phyloP scores from a whole-genome alignment of 1,140 invertebrate species.

The Eriocheir sinensis region DNA sequence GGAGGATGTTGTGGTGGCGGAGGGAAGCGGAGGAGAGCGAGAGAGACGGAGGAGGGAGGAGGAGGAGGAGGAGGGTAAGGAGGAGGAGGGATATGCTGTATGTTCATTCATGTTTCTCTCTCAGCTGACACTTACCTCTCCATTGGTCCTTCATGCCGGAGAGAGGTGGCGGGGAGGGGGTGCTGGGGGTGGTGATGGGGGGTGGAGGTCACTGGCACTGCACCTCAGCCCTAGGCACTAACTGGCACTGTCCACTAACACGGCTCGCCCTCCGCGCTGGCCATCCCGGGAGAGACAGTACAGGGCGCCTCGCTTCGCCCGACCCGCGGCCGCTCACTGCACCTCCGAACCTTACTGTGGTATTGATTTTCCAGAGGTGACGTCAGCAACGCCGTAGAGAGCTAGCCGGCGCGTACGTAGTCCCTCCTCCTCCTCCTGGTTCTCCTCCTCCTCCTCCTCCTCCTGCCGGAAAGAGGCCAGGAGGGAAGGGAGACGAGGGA shows the following conservation, averaged over 20 bases:
- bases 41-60: not conserved
- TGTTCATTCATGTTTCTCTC: conserved; percentile 16
- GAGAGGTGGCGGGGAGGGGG: not conserved
- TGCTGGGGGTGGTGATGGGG: not conserved
- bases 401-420: conserved; percentile 34
- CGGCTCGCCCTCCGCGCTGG: not conserved
- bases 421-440: conserved; percentile 5
- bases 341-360: conserved; percentile 54
- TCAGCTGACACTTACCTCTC: conserved; percentile 11
- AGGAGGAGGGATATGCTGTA: not conserved
- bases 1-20: too few species aligned
- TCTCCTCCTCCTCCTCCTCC: too few species aligned
- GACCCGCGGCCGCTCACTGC: conserved; percentile 46
- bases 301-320: conserved; percentile 35
- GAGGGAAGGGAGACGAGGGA: not conserved
- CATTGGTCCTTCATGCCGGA: not conserved
- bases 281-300: conserved; percentile 35
- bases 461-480: not conserved
- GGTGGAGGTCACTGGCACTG: not conserved
- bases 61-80: not conserved
- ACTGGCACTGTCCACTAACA: not conserved
- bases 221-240: not conserved
- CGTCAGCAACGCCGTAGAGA: conserved; percentile 59
- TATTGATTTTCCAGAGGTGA: conserved; percentile 59
- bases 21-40: too few species aligned